Evolutionary conservation across 2,888 invertebrate genomes (phyloP), one percentile per base, ranked within the genome.

Genomic region (Drosophila stalkeri): DNA sequence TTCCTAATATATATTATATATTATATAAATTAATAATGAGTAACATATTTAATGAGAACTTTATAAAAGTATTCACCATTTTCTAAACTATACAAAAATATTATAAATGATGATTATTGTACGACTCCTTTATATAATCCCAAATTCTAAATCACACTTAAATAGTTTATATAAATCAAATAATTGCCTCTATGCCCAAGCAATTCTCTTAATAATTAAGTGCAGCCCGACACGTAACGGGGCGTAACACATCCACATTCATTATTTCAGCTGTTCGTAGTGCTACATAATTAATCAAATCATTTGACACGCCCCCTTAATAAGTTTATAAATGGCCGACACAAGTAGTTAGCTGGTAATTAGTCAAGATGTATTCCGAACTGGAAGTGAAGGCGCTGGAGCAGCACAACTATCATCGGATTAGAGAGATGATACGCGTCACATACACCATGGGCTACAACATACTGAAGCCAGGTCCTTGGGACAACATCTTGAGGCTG

Each of bases 361-460:
- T 88, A 89, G 72, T 41, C 31, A 57, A 65, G 57, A 86, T 90
- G 88, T 89, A 91, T 77, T 67, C 86, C 52, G 8, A 60, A 35
- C 72, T 69, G 6, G 75, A 78, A 64, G 83, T 81, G 31, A 64
- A 35, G 1, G 64, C 68, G 35, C 41, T 82, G 33, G 75, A 75
- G 52, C 64, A 76, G 60, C 78, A 68, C 5, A 91, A 91, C 65
- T 87, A 89, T 55, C 68, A 61, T 49, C 70, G 68, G 49, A 83
- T 91, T 55, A 75, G 73, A 23, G 90, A 88, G 68, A 69, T 92
- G 49, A 77, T 90, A n/a, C 54, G 75, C 2, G 64, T 80, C 9
- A 80, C 81, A 12, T 85, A 83, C 16, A 56, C 70, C 0, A 49
- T 90, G n/a, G 91, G 91, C 20, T 86, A 84, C 9, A 91, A 91